Evolutionary conservation across 2,888 invertebrate species (phyloP), one percentile per base, ranked within the genome.

Genomic region (Brachynemurus nebulosus): DNA sequence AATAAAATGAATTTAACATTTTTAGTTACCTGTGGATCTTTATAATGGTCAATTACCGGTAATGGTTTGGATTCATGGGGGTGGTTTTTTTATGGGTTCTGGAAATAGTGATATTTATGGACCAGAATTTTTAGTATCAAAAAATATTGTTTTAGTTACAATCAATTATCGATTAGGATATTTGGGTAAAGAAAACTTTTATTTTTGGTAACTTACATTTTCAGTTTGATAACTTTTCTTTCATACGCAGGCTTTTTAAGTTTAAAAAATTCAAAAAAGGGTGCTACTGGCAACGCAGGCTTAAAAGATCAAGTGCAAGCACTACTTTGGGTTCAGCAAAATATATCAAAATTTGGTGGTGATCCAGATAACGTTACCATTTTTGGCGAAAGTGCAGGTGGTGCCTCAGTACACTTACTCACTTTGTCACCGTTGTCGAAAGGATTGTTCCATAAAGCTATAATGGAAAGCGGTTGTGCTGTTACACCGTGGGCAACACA

Each of bases 281-380:
- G 36, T 11, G 19, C 18, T 5, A 16, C 16, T 1, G 36, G 36
- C 9, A 36, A 36, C 2, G 36, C 36, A 5, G 36, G 36, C 11
- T 11, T 36, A 19, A 36, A 36, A 11, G 36, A 36, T 19, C 36
- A 36, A 36, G 19, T 36, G n/a, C 17, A 16, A 36, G 36, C 36
- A 2, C n/a, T 36, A 36, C 36, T 7, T 18, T 36, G 36, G 36
- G 36, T 36, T n/a, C 17, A 36, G n/a, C n/a, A 36, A 16, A 36
- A 36, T 19, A 36, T 36, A n/a, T 18, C 16, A n/a, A 19, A 16
- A 36, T 36, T 36, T 18, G 14, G 14, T 11, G 30, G 30, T 11
- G 30, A 30, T 7, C 30, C 30, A 30, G 14, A 30, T 30, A 30
- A 19, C n/a, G 36, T 36, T 5, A 36, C 36, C 7, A 36, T 36